Percentiles rank a stretch among this genome's conserved stretches.
phyloP scores from a whole-genome alignment of 2,113 vertebrate species.

The Eulacestoma nigropectus region DNA sequence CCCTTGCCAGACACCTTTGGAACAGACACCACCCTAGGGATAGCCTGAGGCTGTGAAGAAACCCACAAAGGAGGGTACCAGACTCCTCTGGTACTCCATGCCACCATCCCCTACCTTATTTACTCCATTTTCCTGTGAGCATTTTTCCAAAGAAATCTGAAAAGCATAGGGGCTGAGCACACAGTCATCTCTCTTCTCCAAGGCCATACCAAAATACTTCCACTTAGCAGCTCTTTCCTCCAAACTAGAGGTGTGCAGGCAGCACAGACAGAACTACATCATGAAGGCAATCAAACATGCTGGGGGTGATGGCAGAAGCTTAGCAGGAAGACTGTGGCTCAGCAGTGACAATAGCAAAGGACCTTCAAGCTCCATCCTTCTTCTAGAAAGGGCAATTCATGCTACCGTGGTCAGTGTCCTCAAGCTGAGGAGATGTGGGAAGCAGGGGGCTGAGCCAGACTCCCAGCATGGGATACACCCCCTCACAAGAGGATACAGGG shows the following conservation, averaged over 20 bases:
- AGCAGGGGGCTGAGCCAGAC: not conserved
- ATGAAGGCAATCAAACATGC: not conserved
- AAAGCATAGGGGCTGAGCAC: not conserved
- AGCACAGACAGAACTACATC: not conserved
- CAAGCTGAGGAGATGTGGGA: not conserved
- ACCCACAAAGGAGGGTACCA: not conserved
- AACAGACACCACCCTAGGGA: not conserved
- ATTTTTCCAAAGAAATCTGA: not conserved
- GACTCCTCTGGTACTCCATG: not conserved
- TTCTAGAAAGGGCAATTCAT: not conserved
- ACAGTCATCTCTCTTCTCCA: not conserved
- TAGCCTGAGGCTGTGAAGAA: not conserved
- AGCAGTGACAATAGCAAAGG: not conserved
- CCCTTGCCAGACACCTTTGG: not conserved
- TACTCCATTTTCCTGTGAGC: not conserved
- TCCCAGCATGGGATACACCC: not conserved
- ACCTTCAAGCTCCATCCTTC: not conserved
- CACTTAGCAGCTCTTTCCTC: not conserved
- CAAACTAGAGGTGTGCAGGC: not conserved
- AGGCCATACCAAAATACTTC: not conserved
- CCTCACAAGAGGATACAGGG: not conserved
- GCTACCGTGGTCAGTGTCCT: not conserved
- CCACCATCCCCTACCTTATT: not conserved
- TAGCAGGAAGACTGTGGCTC: not conserved
- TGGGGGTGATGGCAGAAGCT: not conserved